Percentiles rank a stretch among this genome's conserved stretches.
Conservation (phyloP, 2,888 invertebrate genomes). For the Cerastis leucographa region DNA sequence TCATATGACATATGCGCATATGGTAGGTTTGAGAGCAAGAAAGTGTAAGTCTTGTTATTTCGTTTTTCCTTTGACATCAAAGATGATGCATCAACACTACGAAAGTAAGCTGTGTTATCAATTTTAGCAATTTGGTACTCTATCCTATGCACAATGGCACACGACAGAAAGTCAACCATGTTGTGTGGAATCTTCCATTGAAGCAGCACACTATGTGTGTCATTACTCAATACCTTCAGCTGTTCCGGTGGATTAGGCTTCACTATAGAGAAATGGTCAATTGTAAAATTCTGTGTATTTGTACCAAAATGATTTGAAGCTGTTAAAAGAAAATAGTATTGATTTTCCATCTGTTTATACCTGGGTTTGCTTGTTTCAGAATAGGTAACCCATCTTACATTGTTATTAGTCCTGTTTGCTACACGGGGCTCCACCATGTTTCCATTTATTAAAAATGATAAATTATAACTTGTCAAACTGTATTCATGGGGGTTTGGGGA, state of each 20-base stretch:
- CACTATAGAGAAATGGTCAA: conserved; percentile 91
- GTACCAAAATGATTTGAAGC: conserved; percentile 92
- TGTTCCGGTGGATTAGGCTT: conserved; percentile 81
- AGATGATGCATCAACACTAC: conserved; percentile 81
- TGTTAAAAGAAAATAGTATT: conserved; percentile 91
- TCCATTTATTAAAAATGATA: conserved; percentile 78
- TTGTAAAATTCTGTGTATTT: conserved; percentile 85
- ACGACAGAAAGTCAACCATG: conserved; percentile 79
- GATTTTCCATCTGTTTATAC: conserved; percentile 86
- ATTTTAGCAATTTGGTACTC: conserved; percentile 88
- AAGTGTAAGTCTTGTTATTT: conserved; percentile 79
- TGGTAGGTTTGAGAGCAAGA: conserved; percentile 89
- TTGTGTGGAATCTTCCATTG: conserved; percentile 83
- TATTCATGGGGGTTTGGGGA: conserved; percentile 84
- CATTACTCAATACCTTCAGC: conserved; percentile 75
- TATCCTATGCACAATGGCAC: conserved; percentile 84
- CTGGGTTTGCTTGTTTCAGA: conserved; percentile 77
- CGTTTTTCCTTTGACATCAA: conserved; percentile 72
- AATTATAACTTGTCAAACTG: conserved; percentile 75
- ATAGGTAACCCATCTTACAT: conserved; percentile 78
- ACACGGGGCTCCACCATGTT: conserved; percentile 70
- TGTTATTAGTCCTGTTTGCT: conserved; percentile 65
- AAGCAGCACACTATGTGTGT: conserved; percentile 82
- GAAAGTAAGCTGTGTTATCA: conserved; percentile 83
- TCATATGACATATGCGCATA: conserved; percentile 93